Base-by-base conservation (phyloP, 37 sponge, comb jelly and placozoan genomes). In the Geodia barretti region DNA sequence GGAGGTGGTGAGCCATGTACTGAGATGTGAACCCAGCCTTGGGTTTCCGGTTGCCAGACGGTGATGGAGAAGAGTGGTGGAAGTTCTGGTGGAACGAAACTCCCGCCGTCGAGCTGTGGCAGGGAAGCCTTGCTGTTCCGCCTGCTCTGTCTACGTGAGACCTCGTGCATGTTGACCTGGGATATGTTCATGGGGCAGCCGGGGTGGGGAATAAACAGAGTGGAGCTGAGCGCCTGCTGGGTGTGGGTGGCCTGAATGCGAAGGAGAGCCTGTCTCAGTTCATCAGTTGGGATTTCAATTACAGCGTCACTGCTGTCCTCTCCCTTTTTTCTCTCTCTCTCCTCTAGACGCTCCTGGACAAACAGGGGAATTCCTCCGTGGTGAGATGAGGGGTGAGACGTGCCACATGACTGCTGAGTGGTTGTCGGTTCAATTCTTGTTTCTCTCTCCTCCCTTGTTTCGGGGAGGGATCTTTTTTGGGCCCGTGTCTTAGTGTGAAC, bases 341-440 rank as follows among this genome's bases (percentile, higher is more conserved):
- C 93, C 73, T 92, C 92, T 0, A 91, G 39, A 33, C 96, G 47
- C 72, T 95, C 96, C 68, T 92, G 90, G 7, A 88, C 79, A 72
- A 82, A 90, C 31, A 83, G 84, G 41, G 93, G 96, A 30, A 92
- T 85, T 36, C 96, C 96, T 54, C 89, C 88, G 62, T 77, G 87
- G 29, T 36, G 64, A 20, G 73, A 24, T 24, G 1, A 0, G 26
- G 5, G 64, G 24, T 30, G 58, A 9, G 47, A n/a, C 20, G 63
- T 26, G 4, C 26, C 54, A 77, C 33, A 47, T 47, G 54, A 47
- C 14, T 47, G 54, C 54, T 47, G 54, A 14, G 54, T 47, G 54
- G 54, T 47, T n/a, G n/a, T n/a, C 7, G 54, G 54, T 14, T 47
- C 54, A n/a, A n/a, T n/a, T n/a, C n/a, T n/a, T 19, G 33, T 17